Percentiles rank a stretch among this genome's conserved stretches.
Evolutionary conservation across 2,888 invertebrate species (phyloP).

Genomic region (Pterostichus madidus): DNA sequence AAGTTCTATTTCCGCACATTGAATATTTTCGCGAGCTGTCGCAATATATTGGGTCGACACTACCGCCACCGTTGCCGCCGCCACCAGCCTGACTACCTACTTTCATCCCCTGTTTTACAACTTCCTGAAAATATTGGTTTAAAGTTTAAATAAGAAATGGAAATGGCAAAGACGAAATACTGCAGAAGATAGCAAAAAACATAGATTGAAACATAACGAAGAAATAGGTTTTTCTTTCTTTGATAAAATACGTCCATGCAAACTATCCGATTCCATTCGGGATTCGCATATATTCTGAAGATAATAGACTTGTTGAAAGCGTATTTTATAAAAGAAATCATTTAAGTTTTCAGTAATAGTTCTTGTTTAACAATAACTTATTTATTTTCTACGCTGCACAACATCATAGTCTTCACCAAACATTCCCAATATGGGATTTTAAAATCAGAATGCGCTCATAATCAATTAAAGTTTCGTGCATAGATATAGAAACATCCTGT

Average conservation of each 20-base stretch:
- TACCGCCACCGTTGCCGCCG: conserved; percentile 3
- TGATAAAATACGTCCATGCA: background rate
- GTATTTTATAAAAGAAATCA: too few species aligned
- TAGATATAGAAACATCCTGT: too few species aligned
- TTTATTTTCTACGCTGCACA: too few species aligned
- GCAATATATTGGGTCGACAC: conserved; percentile 1
- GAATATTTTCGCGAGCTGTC: conserved; percentile 37
- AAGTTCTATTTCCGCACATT: conserved; percentile 27
- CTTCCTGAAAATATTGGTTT: conserved; percentile 47
- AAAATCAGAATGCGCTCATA: too few species aligned
- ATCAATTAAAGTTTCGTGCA: too few species aligned
- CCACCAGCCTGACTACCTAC: conserved; percentile 32
- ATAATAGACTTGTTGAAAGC: too few species aligned
- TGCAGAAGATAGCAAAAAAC: conserved; percentile 27
- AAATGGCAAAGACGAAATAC: conserved; percentile 22
- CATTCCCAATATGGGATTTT: too few species aligned
- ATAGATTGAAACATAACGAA: conserved; percentile 27
- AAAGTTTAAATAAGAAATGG: conserved; percentile 49
- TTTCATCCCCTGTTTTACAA: conserved; percentile 42
- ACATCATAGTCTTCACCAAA: too few species aligned
- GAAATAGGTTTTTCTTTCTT: conserved; percentile 8
- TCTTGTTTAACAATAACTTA: too few species aligned
- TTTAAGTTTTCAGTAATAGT: too few species aligned
- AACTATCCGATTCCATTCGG: too few species aligned
- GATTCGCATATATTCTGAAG: too few species aligned